Evolutionary conservation across 23 tunicate genomes (phyloP), one percentile per base, ranked within the genome.

Genomic region (Halocynthia roretzi): DNA sequence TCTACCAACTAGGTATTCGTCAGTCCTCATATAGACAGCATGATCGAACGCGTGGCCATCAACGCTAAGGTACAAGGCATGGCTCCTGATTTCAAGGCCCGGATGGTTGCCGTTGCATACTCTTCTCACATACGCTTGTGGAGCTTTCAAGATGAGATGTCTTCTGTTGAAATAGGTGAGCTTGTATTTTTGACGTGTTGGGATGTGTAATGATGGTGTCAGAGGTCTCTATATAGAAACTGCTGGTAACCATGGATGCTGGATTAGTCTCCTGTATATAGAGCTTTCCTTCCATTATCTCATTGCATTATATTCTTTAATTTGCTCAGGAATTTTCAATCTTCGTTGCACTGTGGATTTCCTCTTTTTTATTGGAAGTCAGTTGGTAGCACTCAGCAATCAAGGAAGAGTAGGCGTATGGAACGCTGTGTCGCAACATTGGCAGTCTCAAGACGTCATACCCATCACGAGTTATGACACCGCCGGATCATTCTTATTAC

Each of bases 361-460:
- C 6, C 77, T 92, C 48, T 86, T 92, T 68, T 92, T 92, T 67
- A 92, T 92, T 54, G 98, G 98, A 8, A 92, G 98, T 62, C 98
- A 92, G 57, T 71, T 92, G 57, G 98, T 92, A 18, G 81, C 98
- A 7, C 53, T 70, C 12, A 68, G 77, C 60, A 83, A 85, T 2
- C 56, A 40, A n/a, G 83, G 88, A 6, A 77, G 87, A 62, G 98
- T 92, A 9, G 98, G 98, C 17, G 98, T 92, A 11, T 92, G 98
- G 98, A 92, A 92, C 50, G 98, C 98, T 11, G 93, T 92, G 51
- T 92, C 98, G 9, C 98, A 92, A 68, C 92, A 92, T 77, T 92
- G 98, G 98, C 98, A 92, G 57, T 76, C 87, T 5, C 98, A 92
- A 63, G 98, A 92, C 64, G 88, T 92, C 12, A 86, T 82, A 6